Evolutionary conservation across 2,113 vertebrate species (phyloP).

Genomic region (Tringa solitaria): DNA sequence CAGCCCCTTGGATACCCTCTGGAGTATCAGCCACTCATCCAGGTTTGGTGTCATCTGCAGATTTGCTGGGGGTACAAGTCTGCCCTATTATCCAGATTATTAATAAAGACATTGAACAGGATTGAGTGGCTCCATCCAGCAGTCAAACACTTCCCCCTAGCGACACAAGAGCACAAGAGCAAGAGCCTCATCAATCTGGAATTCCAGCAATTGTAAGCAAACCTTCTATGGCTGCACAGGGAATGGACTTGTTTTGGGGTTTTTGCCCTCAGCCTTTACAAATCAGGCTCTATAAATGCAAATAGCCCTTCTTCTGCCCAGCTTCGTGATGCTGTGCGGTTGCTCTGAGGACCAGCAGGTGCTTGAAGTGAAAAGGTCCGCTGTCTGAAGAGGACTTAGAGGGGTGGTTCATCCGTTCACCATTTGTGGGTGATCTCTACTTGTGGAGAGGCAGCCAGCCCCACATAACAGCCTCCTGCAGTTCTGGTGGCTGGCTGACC

Average conservation of each 20-base stretch:
- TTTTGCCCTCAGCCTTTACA: neutral
- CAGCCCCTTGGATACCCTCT: accelerated
- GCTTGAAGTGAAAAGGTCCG: neutral
- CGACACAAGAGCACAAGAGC: neutral
- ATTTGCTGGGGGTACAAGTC: no score
- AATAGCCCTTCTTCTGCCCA: neutral
- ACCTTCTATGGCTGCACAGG: accelerated
- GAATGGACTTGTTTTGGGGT: accelerated
- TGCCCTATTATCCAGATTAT: no score
- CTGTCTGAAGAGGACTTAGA: accelerated
- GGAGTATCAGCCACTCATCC: neutral
- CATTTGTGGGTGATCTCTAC: neutral
- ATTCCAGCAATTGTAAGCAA: accelerated
- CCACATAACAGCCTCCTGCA: neutral
- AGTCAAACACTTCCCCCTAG: constrained; percentile 23
- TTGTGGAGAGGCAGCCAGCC: neutral
- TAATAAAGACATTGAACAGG: neutral
- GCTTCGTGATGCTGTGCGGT: neutral
- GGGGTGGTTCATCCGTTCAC: neutral
- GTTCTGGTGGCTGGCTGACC: neutral
- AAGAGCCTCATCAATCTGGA: no score
- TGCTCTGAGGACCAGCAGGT: accelerated
- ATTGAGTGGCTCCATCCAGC: accelerated
- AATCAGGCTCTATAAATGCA: no score
- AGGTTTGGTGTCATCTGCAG: neutral